Percentiles rank a stretch among this genome's conserved stretches.
phyloP scores from a whole-genome alignment of 2,888 invertebrate species.

The Brachyptera putata region DNA sequence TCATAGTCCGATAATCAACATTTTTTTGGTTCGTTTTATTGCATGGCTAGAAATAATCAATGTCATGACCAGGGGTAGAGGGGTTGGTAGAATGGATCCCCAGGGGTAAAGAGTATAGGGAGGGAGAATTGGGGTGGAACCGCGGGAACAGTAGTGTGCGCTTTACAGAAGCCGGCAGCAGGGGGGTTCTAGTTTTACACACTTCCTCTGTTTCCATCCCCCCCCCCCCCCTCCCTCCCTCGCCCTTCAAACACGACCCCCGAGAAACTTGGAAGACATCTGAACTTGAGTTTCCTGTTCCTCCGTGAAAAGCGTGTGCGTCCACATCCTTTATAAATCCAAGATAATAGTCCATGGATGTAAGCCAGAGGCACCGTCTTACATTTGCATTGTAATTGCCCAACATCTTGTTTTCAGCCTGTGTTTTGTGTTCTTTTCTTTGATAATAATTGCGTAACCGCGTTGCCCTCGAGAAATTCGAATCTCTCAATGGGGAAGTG shows the following conservation, averaged over 20 bases:
- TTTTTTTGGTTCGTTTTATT: too few species aligned
- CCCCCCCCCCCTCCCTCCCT: neutral
- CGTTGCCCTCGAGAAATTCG: too few species aligned
- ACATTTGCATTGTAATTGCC: neutral
- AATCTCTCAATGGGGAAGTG: too few species aligned
- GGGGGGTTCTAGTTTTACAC: neutral
- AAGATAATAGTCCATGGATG: neutral
- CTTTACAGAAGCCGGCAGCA: neutral
- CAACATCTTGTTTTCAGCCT: neutral
- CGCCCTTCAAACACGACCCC: neutral
- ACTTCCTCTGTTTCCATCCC: conserved; percentile 8
- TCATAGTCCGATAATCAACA: too few species aligned
- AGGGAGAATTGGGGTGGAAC: too few species aligned
- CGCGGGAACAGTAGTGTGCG: too few species aligned
- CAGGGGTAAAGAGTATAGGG: too few species aligned
- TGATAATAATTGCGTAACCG: neutral
- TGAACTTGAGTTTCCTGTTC: neutral
- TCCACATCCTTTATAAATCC: neutral
- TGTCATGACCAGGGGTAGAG: too few species aligned
- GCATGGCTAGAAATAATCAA: too few species aligned
- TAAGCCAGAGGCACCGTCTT: neutral
- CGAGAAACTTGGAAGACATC: neutral
- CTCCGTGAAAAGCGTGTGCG: neutral
- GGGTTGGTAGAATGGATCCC: too few species aligned
- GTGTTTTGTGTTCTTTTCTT: neutral